Evolutionary conservation across 2,888 invertebrate species (phyloP), one percentile per base, ranked within the genome.

Genomic region (Eudasyphora cyanicolor): DNA sequence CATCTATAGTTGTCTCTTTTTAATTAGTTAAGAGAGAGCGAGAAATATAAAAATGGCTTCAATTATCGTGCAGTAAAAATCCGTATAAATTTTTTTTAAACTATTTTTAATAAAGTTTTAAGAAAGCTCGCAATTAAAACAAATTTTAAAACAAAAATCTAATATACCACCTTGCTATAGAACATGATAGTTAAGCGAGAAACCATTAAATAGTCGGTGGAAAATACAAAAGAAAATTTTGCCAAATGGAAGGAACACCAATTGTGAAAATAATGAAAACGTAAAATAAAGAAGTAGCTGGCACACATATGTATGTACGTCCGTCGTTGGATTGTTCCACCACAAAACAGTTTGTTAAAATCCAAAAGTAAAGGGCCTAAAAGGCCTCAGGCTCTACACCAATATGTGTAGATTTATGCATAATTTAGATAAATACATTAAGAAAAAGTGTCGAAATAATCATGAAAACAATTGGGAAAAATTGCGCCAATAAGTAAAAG

Each of bases 401-500:
- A 21, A 45, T 35, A 78, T 67, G 51, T 51, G 35, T 38, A 42
- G 32, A 32, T 27, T 19, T 45, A 10, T 38, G 12, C 64, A 10
- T 32, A 60, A 60, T 60, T 60, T n/a, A 14, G 17, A 29, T 12
- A 74, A 29, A 67, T 51, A 64, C 24, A 69, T 14, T 7, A 69
- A 32, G 45, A 51, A 69, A 32, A 42, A 54, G 79, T 82, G 69
- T 82, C 78, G 78, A 75, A 71, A 67, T 45, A 75, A 79, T 70
- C 35, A 12, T 42, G 24, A 54, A 74, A 74, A 21, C 51, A 57
- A 78, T 82, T 64, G 73, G 71, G 76, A 35, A 80, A 85, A 89
- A 89, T 88, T 90, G 89, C 90, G 90, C 89, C 90, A 89, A 89
- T 89, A 89, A 89, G 86, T 88, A 86, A 86, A 85, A 82, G 79